Conservation (phyloP, 2,113 vertebrate species). For the Pholis gunnellus region DNA sequence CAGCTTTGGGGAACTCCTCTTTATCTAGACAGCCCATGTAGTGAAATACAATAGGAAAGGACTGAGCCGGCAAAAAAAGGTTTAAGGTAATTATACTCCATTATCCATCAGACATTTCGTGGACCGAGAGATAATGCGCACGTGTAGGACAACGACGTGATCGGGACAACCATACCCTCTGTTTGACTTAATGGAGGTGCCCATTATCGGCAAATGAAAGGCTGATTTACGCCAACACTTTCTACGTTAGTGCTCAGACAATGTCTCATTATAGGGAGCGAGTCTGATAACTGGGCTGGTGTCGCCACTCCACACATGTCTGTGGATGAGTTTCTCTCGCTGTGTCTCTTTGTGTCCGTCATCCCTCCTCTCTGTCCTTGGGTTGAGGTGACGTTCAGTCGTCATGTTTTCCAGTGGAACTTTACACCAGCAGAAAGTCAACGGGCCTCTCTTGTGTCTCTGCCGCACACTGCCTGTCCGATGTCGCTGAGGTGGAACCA, state of each 20-base stretch:
- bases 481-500: constrained; percentile 14
- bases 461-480: neutral
- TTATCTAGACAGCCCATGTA: constrained; percentile 35
- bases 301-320: constrained; percentile 26
- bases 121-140: constrained; percentile 73
- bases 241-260: constrained; percentile 63
- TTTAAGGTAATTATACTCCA: constrained; percentile 77
- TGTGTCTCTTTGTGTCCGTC: constrained; percentile 4
- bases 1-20: constrained; percentile 50
- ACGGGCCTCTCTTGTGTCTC: constrained; percentile 47
- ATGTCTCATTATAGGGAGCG: constrained; percentile 69
- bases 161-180: constrained; percentile 75
- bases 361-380: constrained; percentile 37
- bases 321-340: constrained; percentile 21
- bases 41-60: constrained; percentile 63
- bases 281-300: constrained; percentile 40
- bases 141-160: constrained; percentile 59
- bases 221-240: constrained; percentile 64
- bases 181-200: constrained; percentile 74
- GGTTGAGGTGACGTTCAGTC: constrained; percentile 25
- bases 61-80: constrained; percentile 70
- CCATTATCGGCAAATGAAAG: constrained; percentile 69
- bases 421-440: constrained; percentile 54
- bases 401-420: constrained; percentile 73
- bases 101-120: constrained; percentile 69